A percentile compares a stretch with the other conserved stretches of the same genome.
These are phyloP conservation scores for Alectura lathami DNA, from an alignment of 2,113 vertebrate genomes.

Conservation along the genomic window DNA sequence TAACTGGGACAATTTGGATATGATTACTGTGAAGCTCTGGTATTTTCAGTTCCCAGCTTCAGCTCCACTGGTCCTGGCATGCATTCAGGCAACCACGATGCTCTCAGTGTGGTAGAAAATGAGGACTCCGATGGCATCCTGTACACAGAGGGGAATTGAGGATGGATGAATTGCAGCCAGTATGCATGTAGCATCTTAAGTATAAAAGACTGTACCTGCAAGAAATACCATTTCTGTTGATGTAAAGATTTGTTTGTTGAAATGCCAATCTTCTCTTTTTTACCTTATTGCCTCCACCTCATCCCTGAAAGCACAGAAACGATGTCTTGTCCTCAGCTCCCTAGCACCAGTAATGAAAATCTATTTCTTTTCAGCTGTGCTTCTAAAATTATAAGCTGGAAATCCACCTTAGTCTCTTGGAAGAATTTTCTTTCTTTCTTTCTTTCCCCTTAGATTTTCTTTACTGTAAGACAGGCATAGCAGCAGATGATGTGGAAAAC, in stretches of 20 bases:
- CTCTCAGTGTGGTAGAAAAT: not conserved
- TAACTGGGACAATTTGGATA: not conserved
- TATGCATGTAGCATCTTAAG: not conserved
- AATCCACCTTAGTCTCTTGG: not conserved
- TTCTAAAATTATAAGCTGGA: not conserved
- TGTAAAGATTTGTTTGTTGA: not conserved
- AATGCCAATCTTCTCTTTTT: not conserved
- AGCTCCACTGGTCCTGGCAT: not conserved
- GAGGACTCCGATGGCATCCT: not conserved
- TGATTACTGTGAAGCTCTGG: not conserved
- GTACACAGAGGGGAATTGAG: not conserved
- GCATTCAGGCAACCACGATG: not conserved
- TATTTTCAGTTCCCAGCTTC: not conserved
- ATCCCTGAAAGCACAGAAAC: fast-evolving
- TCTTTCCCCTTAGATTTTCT: not conserved
- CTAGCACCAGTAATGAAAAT: not conserved
- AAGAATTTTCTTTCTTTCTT: not conserved
- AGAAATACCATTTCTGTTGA: not conserved
- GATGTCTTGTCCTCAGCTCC: fast-evolving
- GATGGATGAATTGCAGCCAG: not conserved
- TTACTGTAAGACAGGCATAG: not conserved
- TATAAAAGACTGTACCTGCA: not conserved
- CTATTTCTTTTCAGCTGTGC: not conserved
- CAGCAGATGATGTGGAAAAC: not conserved
- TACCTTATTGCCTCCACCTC: not conserved